These are phyloP conservation scores for Petrocephalus zakoni DNA, from an alignment of 2,113 vertebrate species.

Conservation along the genomic window DNA sequence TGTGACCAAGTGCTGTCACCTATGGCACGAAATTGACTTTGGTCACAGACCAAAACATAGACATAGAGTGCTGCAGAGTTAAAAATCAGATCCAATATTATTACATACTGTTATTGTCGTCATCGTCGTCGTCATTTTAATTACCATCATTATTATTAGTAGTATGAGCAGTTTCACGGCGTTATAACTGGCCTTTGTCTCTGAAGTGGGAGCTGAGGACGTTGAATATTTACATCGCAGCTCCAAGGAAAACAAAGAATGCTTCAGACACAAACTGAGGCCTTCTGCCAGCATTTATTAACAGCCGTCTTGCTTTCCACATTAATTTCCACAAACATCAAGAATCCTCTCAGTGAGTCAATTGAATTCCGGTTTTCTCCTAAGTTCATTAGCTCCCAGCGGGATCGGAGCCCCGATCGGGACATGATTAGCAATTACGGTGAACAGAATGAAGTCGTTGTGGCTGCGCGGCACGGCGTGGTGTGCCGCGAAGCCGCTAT, in stretches of 20 bases:
- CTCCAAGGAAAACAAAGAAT: background rate
- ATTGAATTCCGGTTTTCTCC: constrained; percentile 5
- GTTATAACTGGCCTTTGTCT: background rate
- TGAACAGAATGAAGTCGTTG: constrained; percentile 13
- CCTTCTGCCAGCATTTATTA: background rate
- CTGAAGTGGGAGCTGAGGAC: background rate
- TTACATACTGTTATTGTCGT: background rate
- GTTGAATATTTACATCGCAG: background rate
- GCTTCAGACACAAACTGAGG: background rate
- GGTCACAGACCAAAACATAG: no score
- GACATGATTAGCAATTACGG: constrained; percentile 20
- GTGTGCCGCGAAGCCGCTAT: background rate
- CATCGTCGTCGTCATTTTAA: background rate
- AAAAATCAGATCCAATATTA: background rate
- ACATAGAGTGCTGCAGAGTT: background rate
- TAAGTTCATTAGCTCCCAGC: constrained; percentile 19
- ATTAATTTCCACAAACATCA: constrained; percentile 16
- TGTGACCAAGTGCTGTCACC: background rate
- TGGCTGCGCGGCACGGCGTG: background rate
- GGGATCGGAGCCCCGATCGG: constrained; percentile 1
- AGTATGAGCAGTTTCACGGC: background rate
- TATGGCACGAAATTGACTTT: background rate
- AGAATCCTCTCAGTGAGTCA: background rate
- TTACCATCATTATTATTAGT: background rate
- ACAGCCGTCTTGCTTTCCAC: background rate